Percentiles rank a stretch among this genome's conserved stretches.
phyloP scores from a whole-genome alignment of 2,888 invertebrate genomes.

The Xestia ashworthii region DNA sequence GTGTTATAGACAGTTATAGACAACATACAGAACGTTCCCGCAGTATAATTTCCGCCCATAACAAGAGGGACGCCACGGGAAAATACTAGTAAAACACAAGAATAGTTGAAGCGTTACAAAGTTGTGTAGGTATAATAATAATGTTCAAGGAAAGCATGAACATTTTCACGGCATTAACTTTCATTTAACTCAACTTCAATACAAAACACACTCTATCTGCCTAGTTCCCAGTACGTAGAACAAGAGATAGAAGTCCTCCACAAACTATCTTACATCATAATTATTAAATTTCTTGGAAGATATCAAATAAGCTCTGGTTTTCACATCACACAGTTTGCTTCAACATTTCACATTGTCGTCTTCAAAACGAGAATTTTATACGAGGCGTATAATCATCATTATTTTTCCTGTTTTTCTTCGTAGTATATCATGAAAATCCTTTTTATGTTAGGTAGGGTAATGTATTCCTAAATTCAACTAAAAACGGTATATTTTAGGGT shows the following conservation, averaged over 20 bases:
- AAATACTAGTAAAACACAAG: not conserved
- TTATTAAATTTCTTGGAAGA: not conserved
- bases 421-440: not conserved
- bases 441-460: not conserved
- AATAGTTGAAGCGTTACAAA: no score
- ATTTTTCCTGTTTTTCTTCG: slow-evolving; percentile 17
- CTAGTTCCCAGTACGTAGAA: not conserved
- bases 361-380: slow-evolving; percentile 11
- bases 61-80: not conserved
- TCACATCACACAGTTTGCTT: slow-evolving; percentile 5
- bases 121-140: not conserved
- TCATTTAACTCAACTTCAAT: slow-evolving; percentile 2
- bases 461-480: not conserved
- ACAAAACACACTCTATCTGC: not conserved
- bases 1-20: no score
- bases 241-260: not conserved
- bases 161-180: not conserved
- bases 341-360: slow-evolving; percentile 23
- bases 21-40: not conserved
- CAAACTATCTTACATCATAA: not conserved
- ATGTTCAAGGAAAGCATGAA: not conserved
- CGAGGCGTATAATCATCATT: slow-evolving; percentile 17
- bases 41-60: not conserved
- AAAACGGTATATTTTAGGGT: not conserved
- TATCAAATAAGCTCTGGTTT: not conserved